phyloP scores from a whole-genome alignment of 2,113 vertebrate genomes.

The Hippolais icterina region DNA sequence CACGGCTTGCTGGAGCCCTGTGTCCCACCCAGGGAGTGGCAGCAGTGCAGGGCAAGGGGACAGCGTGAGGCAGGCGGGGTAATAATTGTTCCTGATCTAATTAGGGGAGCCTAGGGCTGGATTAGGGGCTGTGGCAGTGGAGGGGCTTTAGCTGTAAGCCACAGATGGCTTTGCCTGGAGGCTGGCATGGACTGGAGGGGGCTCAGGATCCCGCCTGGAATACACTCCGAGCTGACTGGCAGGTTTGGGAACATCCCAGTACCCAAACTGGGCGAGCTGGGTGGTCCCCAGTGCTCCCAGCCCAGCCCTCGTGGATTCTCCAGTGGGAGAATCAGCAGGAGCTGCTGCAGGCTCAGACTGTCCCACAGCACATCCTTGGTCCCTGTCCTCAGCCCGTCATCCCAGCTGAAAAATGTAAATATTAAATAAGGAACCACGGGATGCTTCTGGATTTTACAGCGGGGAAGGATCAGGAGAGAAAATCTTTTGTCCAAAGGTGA shows the following conservation, averaged over 20 bases:
- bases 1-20: background rate
- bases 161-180: constrained; percentile 19
- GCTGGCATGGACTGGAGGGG: background rate
- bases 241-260: background rate
- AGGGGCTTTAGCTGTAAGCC: background rate
- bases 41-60: background rate
- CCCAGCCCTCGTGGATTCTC: background rate
- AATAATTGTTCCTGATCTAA: constrained; percentile 56
- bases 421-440: background rate
- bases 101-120: constrained; percentile 28
- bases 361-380: background rate
- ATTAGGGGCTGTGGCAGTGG: background rate
- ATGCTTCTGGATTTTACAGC: background rate
- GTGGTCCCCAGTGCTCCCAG: background rate
- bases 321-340: background rate
- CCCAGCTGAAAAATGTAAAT: background rate
- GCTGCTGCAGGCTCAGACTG: background rate
- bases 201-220: background rate
- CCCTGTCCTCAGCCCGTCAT: rapidly evolving
- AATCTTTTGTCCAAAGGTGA: background rate
- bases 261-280: rapidly evolving
- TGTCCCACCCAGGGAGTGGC: background rate
- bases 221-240: rapidly evolving
- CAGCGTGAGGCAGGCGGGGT: constrained; percentile 40
- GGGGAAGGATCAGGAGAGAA: background rate